Conservation (phyloP, 2,888 invertebrate genomes). For the Chymomyza procnemis region DNA sequence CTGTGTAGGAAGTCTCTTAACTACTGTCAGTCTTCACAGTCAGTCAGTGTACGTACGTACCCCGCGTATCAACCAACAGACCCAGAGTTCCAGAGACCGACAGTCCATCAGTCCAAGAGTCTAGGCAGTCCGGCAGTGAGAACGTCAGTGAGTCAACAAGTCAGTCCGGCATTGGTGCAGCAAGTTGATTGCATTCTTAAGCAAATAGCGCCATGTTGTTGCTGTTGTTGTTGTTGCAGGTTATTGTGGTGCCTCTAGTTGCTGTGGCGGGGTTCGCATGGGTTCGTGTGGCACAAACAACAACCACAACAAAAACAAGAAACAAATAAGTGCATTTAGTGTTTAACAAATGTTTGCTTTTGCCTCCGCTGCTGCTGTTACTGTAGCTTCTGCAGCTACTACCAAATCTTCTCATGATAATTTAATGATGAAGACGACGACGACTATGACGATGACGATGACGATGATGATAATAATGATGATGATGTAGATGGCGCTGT, state of each 20-base stretch:
- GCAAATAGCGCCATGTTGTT: conserved; percentile 21
- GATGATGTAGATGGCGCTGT: conserved; percentile 58
- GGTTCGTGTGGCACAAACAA: neutral
- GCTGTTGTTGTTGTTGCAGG: neutral
- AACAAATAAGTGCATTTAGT: conserved; percentile 75
- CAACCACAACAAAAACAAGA: conserved; percentile 12
- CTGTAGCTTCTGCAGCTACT: neutral
- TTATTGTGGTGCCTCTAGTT: neutral
- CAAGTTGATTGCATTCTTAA: conserved; percentile 53
- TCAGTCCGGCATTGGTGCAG: conserved; percentile 2
- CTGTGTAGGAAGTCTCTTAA: conserved; percentile 53
- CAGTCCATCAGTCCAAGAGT: conserved; percentile 18
- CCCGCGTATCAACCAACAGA: too few relatives aligned
- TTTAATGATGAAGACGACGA: neutral
- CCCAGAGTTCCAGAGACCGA: too few relatives aligned
- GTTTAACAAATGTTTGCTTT: conserved; percentile 72
- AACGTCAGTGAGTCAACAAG: neutral
- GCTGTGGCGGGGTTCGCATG: conserved; percentile 12
- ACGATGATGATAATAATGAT: conserved; percentile 60
- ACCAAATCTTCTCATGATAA: neutral
- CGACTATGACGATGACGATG: conserved; percentile 47
- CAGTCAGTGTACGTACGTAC: conserved; percentile 42
- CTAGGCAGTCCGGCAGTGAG: neutral
- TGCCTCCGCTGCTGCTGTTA: conserved; percentile 16
- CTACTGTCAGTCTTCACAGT: conserved; percentile 39